Evolutionary conservation across 2,113 vertebrate species (phyloP), one percentile per base, ranked within the genome.

Genomic region (Chamaetylas fuelleborni): DNA sequence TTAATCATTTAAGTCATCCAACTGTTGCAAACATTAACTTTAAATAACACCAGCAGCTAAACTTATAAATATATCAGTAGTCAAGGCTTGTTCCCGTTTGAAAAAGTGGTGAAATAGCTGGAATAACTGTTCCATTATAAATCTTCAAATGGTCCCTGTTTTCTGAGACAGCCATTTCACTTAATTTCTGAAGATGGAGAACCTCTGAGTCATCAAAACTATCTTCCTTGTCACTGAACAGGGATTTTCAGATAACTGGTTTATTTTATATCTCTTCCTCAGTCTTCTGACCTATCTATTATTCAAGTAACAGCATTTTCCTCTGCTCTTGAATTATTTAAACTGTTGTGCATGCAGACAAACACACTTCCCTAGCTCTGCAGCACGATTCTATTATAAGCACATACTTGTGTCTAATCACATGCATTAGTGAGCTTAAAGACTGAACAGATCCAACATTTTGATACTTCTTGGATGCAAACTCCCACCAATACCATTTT

Each of bases 241-340:
- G 38, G 8, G 38, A 29, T 61, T 93, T 93, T 85, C 56, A 90
- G 71, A 86, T 70, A 90, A 42, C 64, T 83, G 36, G 17, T 47
- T 93, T 83, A 67, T 94, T 94, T 96, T 67, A 78, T 73, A 53
- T 56, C 43, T 83, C 56, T 91, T 94, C 90, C 31, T 90, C 34
- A 61, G 47, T 73, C 71, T 91, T 58, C 38, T 88, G 78, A 62
- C 89, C 51, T 91, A 87, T 95, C 50, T 80, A 60, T 97, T 94
- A 96, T 95, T 95, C 70, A 95, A 42, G 45, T 77, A 87, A 66
- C 62, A 72, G 20, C 45, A 40, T 95, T 93, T 94, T 83, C 51
- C 28, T 88, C 78, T 80, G 45, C 47, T 40, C 62, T 73, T 96
- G 56, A 94, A 96, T 96, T 90, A 95, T 95, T 96, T 82, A 96